These are phyloP conservation scores for Goniozus legneri DNA, from an alignment of 1,140 invertebrate genomes.

Conservation along the genomic window DNA sequence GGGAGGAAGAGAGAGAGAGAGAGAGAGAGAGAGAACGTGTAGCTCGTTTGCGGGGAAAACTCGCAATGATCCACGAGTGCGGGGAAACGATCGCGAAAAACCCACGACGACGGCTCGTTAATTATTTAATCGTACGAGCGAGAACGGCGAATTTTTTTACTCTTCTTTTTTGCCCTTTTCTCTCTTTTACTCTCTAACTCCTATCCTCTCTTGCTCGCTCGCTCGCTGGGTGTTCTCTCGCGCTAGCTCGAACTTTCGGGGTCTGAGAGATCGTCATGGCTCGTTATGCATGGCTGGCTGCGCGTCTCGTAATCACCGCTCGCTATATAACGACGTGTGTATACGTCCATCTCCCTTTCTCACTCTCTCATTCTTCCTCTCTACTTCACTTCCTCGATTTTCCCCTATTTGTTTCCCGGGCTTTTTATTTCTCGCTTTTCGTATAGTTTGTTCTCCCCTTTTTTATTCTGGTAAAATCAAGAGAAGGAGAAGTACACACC, in stretches of 20 bases:
- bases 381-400: neutral
- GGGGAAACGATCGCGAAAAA: too few species aligned
- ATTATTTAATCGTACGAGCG: slow-evolving; percentile 16
- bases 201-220: too few species aligned
- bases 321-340: slow-evolving; percentile 11
- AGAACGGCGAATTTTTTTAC: slow-evolving; percentile 1
- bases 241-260: slow-evolving; percentile 1
- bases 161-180: too few species aligned
- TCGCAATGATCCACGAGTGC: too few species aligned
- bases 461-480: too few species aligned
- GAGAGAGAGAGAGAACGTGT: neutral
- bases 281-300: slow-evolving; percentile 2
- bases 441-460: neutral
- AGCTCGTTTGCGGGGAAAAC: too few species aligned
- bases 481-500: too few species aligned
- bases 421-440: neutral
- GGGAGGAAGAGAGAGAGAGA: neutral
- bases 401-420: neutral
- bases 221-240: too few species aligned
- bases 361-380: neutral
- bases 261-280: slow-evolving; percentile 3
- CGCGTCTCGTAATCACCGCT: slow-evolving; percentile 4
- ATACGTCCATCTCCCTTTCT: neutral
- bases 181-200: too few species aligned
- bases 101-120: slow-evolving; percentile 5